Percentiles rank a stretch among this genome's conserved stretches.
phyloP scores from a whole-genome alignment of 1,140 invertebrate species.

The Nilaparvata lugens region DNA sequence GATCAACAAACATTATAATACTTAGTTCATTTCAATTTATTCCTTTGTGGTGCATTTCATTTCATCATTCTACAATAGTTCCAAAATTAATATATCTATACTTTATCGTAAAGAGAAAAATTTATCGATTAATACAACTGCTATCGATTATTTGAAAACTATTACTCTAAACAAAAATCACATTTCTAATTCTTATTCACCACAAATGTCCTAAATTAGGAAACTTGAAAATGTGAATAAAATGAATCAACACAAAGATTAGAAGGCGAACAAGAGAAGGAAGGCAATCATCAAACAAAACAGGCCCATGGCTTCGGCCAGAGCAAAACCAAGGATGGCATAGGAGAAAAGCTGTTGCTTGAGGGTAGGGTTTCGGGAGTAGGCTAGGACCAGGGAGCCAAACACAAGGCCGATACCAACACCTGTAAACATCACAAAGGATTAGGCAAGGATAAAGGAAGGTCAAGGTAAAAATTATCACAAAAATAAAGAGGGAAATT shows the following conservation, averaged over 20 bases:
- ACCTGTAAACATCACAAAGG: conserved; percentile 43
- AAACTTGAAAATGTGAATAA: background rate
- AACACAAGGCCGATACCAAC: conserved; percentile 90
- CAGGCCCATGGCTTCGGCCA: conserved; percentile 92
- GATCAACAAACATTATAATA: no score
- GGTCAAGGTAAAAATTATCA: background rate
- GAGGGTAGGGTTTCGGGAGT: conserved; percentile 84
- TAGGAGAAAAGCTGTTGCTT: conserved; percentile 93
- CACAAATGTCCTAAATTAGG: no score
- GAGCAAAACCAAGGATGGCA: conserved; percentile 86
- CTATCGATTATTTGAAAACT: no score
- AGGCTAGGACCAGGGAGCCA: conserved; percentile 83
- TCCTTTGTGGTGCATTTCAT: no score
- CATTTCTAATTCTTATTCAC: no score
- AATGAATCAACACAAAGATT: conserved; percentile 8
- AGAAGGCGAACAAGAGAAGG: conserved; percentile 75
- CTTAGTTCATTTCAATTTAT: no score
- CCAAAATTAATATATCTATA: no score
- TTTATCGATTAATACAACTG: no score
- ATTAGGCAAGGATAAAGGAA: background rate
- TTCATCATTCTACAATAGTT: no score
- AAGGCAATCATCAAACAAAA: conserved; percentile 96
- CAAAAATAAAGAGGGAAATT: no score
- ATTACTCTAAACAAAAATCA: no score
- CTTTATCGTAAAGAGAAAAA: no score